Percentiles rank a stretch among this genome's conserved stretches.
phyloP scores from a whole-genome alignment of 35 echinoderm and acorn worm genomes.

The Holothuria glaberrima region DNA sequence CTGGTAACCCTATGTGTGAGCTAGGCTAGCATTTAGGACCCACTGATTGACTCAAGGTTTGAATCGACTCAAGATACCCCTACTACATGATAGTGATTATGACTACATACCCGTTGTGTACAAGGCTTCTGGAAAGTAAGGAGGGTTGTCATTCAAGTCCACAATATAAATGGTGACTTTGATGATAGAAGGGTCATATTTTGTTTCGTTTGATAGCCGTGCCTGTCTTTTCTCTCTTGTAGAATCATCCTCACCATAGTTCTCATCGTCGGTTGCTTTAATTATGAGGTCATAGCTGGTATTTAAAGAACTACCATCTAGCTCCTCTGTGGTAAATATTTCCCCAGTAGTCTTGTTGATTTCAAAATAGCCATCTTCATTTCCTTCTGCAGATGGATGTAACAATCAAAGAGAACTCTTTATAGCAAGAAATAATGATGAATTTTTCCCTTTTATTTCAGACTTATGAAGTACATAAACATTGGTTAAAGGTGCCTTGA shows the following conservation, averaged over 20 bases:
- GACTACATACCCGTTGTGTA: conserved; percentile 16
- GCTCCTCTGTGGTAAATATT: background rate
- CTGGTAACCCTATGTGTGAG: no score
- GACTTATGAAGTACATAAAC: no score
- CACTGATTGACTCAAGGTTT: no score
- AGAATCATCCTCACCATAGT: background rate
- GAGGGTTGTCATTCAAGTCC: conserved; percentile 22
- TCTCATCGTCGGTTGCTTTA: conserved; percentile 3
- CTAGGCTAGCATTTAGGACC: no score
- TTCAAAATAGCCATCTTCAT: background rate
- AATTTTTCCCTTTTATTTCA: no score
- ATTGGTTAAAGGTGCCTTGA: no score
- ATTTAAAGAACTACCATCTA: background rate
- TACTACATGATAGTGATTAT: no score
- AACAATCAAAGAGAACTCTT: no score
- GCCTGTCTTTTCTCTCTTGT: conserved; percentile 5
- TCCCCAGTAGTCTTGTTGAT: background rate
- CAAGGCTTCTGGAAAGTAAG: background rate
- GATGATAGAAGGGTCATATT: background rate
- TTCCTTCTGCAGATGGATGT: conserved; percentile 9
- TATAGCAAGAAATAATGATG: no score
- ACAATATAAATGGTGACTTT: background rate
- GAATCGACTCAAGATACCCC: no score
- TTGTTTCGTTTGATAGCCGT: background rate
- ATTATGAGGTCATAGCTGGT: background rate